Percentiles rank a stretch among this genome's conserved stretches.
These are phyloP conservation scores for Caenorhabditis sp. DNA, from an alignment of 2,888 invertebrate genomes.

Conservation along the genomic window DNA sequence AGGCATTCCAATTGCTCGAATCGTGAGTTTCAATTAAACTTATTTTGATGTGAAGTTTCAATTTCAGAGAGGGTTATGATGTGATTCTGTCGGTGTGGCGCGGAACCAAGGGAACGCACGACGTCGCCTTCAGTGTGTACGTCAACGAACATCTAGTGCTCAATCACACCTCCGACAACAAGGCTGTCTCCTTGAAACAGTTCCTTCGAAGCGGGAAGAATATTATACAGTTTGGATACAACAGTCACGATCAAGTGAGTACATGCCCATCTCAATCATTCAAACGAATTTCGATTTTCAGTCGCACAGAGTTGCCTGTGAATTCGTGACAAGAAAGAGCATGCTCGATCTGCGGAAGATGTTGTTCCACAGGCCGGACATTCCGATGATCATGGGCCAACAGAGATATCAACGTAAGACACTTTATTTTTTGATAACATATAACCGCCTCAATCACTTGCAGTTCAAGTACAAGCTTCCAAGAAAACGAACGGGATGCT, in stretches of 20 bases:
- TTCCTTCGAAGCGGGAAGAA: slow-evolving; percentile 11
- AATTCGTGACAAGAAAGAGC: slow-evolving; percentile 11
- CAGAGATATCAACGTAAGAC: too few relatives aligned
- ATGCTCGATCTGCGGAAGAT: slow-evolving; percentile 1
- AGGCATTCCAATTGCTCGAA: background rate
- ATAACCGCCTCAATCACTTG: too few relatives aligned
- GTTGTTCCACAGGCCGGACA: background rate
- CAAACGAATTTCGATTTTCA: background rate
- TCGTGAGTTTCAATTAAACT: slow-evolving; percentile 4
- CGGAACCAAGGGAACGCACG: background rate
- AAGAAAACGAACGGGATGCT: slow-evolving; percentile 2
- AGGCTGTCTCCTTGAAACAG: background rate
- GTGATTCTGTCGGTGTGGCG: slow-evolving; percentile 22
- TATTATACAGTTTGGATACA: slow-evolving; percentile 24
- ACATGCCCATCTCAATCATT: background rate
- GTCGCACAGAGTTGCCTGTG: slow-evolving; percentile 21
- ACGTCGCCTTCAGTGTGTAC: background rate
- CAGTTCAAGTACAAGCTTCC: slow-evolving; percentile 13
- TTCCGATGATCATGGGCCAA: background rate
- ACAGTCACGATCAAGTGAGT: background rate
- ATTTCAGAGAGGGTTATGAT: slow-evolving; percentile 16
- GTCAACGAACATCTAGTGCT: slow-evolving; percentile 5
- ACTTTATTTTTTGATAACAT: too few relatives aligned
- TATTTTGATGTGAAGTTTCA: background rate
- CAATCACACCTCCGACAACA: background rate